Evolutionary conservation across 2,113 vertebrate species (phyloP).

Genomic region (Aspidoscelis tigris): DNA sequence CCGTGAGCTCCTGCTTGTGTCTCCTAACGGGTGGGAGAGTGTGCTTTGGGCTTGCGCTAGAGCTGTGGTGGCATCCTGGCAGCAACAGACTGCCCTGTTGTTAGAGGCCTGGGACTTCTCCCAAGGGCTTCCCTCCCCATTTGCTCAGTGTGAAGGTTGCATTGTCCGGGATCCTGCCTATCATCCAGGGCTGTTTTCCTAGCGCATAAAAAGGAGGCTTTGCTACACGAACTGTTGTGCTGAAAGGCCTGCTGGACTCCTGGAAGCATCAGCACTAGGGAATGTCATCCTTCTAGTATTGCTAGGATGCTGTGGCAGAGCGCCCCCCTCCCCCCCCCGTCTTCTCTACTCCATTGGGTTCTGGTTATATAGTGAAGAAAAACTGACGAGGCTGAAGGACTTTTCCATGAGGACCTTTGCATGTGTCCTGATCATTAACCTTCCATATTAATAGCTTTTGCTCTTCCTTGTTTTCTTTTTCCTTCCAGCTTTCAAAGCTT

Average conservation of each 20-base stretch:
- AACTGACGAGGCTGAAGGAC: constrained; percentile 58
- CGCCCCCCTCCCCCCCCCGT: too few species aligned
- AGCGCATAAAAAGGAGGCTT: background rate
- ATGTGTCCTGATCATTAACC: constrained; percentile 39
- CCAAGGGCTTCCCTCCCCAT: background rate
- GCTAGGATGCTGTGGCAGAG: too few species aligned
- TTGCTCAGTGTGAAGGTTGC: background rate
- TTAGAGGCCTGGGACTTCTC: too few species aligned
- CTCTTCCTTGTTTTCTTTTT: background rate
- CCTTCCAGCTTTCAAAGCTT: background rate
- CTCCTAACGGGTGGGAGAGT: too few species aligned
- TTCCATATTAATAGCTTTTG: constrained; percentile 14
- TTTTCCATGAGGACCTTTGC: accelerated
- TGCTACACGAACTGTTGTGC: constrained; percentile 22
- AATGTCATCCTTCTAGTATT: too few species aligned
- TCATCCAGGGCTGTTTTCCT: constrained; percentile 10
- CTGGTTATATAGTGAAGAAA: constrained; percentile 61
- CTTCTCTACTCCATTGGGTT: constrained; percentile 61
- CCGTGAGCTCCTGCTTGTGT: too few species aligned
- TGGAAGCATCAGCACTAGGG: background rate
- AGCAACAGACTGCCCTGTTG: too few species aligned
- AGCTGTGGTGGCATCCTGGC: too few species aligned
- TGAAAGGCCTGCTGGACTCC: background rate
- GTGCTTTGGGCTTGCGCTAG: too few species aligned
- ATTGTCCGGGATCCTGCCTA: accelerated